phyloP scores from a whole-genome alignment of 2,888 invertebrate genomes.

The Congeria kusceri region DNA sequence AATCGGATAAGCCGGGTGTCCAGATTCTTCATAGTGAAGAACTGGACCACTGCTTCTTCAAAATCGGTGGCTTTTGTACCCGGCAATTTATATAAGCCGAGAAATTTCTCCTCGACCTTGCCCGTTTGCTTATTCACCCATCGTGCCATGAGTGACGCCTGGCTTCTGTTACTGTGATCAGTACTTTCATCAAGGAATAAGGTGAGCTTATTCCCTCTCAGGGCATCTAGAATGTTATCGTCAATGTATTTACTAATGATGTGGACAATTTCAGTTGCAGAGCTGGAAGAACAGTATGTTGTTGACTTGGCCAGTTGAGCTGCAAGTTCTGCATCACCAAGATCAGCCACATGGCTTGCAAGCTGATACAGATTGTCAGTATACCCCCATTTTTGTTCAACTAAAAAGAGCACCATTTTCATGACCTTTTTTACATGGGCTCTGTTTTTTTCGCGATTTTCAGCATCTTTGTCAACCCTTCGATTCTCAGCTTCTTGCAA shows the following conservation, averaged over 20 bases:
- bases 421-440: conserved; percentile 7
- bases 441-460: not conserved
- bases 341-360: conserved; percentile 9
- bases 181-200: conserved; percentile 20
- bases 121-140: too few species aligned
- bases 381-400: conserved; percentile 19
- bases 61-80: conserved; percentile 19
- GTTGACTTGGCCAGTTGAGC: not conserved
- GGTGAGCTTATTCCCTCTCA: conserved; percentile 7
- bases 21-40: not conserved
- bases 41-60: not conserved
- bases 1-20: too few species aligned
- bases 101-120: conserved; percentile 12
- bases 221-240: not conserved
- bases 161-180: conserved; percentile 16
- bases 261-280: conserved; percentile 11
- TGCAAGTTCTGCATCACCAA: conserved; percentile 13
- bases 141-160: conserved; percentile 19
- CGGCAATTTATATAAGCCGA: not conserved
- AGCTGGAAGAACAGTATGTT: conserved; percentile 12
- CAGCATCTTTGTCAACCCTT: not conserved
- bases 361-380: conserved; percentile 4
- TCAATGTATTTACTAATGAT: conserved; percentile 5
- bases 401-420: conserved; percentile 11
- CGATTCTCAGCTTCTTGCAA: not conserved